A percentile compares a stretch with the other conserved stretches of the same genome.
Conservation (phyloP, 2,797 vertebrate genomes). For the Eleutherodactylus coqui region DNA sequence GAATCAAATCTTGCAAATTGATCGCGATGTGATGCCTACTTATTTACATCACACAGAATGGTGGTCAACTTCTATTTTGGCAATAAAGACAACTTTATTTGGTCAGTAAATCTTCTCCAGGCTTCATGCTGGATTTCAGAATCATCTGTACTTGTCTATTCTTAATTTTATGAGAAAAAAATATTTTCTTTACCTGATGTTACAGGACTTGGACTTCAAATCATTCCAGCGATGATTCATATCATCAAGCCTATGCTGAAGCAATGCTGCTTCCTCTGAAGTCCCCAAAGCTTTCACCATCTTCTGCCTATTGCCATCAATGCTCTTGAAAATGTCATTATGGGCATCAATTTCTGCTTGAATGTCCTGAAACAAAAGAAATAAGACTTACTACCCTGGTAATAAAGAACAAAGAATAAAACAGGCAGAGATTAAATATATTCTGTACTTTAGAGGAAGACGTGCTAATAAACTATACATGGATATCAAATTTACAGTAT, state of each 20-base stretch:
- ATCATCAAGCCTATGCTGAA: conserved; percentile 95
- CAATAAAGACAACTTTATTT: too few relatives aligned
- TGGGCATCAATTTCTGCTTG: conserved; percentile 98
- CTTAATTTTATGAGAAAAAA: background rate
- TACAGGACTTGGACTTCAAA: conserved; percentile 91
- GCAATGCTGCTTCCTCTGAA: conserved; percentile 91
- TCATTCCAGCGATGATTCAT: conserved; percentile 99
- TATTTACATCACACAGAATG: background rate
- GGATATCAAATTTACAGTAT: too few relatives aligned
- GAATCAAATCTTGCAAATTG: too few relatives aligned
- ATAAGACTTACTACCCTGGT: background rate
- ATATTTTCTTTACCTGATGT: conserved; percentile 82
- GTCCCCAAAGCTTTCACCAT: conserved; percentile 96
- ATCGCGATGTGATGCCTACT: background rate
- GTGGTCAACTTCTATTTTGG: too few relatives aligned
- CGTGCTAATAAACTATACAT: background rate
- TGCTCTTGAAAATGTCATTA: conserved; percentile 97
- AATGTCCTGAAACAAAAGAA: conserved; percentile 84
- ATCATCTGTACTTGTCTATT: background rate
- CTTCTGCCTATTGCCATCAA: conserved; percentile 93
- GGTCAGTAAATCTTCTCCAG: too few relatives aligned
- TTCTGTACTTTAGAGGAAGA: background rate
- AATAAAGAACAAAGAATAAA: background rate
- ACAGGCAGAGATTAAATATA: background rate
- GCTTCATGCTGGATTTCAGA: background rate